Evolutionary conservation across 1,140 invertebrate species (phyloP), one percentile per base, ranked within the genome.

Genomic region (Rhopalosiphum padi): DNA sequence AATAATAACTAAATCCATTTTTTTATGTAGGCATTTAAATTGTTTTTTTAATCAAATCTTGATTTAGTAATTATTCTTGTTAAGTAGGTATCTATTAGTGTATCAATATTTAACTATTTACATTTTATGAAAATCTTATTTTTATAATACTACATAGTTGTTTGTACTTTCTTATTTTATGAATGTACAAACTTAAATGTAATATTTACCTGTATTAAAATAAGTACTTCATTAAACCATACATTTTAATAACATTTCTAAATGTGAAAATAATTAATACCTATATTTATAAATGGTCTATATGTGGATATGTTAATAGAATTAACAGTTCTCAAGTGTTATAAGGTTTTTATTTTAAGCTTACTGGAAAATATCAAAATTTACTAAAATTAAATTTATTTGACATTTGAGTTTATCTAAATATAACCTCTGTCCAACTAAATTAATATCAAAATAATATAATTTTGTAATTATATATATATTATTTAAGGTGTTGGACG

Each of bases 401-500:
- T 11, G 30, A 60, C 9, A 60, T 60, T 11, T 60, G 11, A 30
- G 55, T 60, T 60, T 30, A 30, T 60, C 9, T 60, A 30, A 30
- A 8, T 9, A 55, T 55, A 25, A 25, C 7, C 22, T 55, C 1
- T 55, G 25, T 55, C 7, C 9, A 25, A 25, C 25, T 30, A 60
- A 60, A 30, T 11, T 30, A 11, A 60, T 30, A 60, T 30, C 8
- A 60, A 60, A 60, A 60, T 53, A 53, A 23, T 23, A 53, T 53
- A 53, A 53, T 53, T 23, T 53, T 53, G 22, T 53, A 23, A 53
- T 53, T 37, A 41, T 0, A 15, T 83, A 37, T 83, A 3, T 85
- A 41, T 43, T 85, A 46, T 90, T 82, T 48, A 37, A 95, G 95
- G 95, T 94, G 96, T 96, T 82, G 96, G 96, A 1, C 94, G 95